Base-by-base conservation (phyloP, 2,888 invertebrate species). In the Lapara coniferarum region DNA sequence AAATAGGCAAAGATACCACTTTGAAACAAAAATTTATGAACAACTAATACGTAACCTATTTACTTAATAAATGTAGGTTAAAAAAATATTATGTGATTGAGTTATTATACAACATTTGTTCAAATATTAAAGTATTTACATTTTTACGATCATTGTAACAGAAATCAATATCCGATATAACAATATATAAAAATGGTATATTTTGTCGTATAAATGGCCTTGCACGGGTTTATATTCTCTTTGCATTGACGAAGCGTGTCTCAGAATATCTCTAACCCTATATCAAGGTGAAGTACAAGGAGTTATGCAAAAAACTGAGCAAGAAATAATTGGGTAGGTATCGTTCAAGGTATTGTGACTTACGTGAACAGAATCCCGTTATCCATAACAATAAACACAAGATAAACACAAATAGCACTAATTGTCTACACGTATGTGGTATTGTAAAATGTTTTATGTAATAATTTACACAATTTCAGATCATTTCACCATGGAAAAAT, bases 401-500 rank as follows among this genome's bases (percentile, higher is more conserved):
- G 69, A 75, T 69, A 69, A 75, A 73, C 72, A 78, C 78, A 75
- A 74, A 71, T 67, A 73, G 71, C 74, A 75, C 73, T 77, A 73
- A 75, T 66, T 69, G 71, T 69, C 71, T 71, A 79, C 84, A 78
- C 80, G 70, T 77, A 75, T 78, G 74, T 72, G 71, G 66, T 72
- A 72, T 81, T 71, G 66, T 70, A 72, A 73, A 74, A 85, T 69
- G 84, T 88, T 92, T 93, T 91, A 92, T 92, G 89, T 91, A 92
- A 92, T 91, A 91, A 88, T 91, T 90, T 84, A 81, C 79, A 79
- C 78, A 87, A 84, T 87, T 87, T 82, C 76, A 77, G 74, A 77
- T 75, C 83, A 85, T 86, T 86, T 84, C 83, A 86, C 82, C 85
- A 88, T 86, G 88, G 87, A 91, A 91, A 89, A 89, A 87, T 89